A percentile compares a stretch with the other conserved stretches of the same genome.
These are phyloP conservation scores for Phyllotreta striolata DNA, from an alignment of 2,888 invertebrate species.

Conservation along the genomic window DNA sequence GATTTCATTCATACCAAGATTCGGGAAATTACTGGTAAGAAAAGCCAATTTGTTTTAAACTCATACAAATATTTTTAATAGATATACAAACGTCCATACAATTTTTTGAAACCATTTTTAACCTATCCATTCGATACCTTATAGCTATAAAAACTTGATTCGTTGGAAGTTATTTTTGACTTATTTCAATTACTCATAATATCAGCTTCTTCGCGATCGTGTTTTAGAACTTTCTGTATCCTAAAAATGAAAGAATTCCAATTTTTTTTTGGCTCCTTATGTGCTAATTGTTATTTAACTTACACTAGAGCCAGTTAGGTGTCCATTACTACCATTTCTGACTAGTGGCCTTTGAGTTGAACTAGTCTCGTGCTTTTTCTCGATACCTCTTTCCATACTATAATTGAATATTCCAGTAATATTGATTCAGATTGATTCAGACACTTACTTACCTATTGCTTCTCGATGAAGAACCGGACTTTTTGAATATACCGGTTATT, in stretches of 20 bases:
- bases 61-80: slow-evolving; percentile 20
- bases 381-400: slow-evolving; percentile 58
- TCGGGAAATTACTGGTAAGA: background rate
- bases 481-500: slow-evolving; percentile 83
- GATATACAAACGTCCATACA: slow-evolving; percentile 17
- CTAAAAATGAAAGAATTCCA: slow-evolving; percentile 35
- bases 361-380: slow-evolving; percentile 57
- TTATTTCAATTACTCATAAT: background rate
- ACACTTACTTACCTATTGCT: slow-evolving; percentile 73
- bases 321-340: slow-evolving; percentile 67
- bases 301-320: slow-evolving; percentile 50
- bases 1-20: too few relatives aligned
- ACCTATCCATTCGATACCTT: slow-evolving; percentile 14
- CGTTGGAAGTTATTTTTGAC: background rate
- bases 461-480: slow-evolving; percentile 70
- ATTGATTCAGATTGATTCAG: too few relatives aligned
- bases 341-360: slow-evolving; percentile 66
- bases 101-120: slow-evolving; percentile 16
- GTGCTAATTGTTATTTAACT: slow-evolving; percentile 34
- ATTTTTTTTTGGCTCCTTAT: background rate
- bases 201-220: slow-evolving; percentile 44
- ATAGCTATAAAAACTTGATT: slow-evolving; percentile 9
- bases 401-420: too few relatives aligned
- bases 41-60: slow-evolving; percentile 5
- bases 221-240: slow-evolving; percentile 42